phyloP scores from a whole-genome alignment of 2,888 invertebrate species.

The Ormyrus pomaceus region DNA sequence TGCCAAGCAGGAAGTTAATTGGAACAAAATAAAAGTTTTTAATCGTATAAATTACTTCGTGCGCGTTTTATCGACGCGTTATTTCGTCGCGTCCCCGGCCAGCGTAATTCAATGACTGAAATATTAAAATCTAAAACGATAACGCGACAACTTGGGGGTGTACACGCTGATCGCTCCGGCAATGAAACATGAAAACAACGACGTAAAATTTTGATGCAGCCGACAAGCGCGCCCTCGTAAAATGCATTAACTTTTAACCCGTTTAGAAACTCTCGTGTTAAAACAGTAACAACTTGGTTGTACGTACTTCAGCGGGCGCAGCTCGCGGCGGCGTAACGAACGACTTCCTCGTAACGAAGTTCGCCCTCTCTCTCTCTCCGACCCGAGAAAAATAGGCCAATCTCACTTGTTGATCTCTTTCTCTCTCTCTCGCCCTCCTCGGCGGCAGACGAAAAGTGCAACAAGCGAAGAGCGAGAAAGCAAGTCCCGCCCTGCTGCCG shows the following conservation, averaged over 20 bases:
- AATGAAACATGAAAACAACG: no score
- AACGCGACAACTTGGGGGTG: neutral
- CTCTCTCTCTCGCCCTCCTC: neutral
- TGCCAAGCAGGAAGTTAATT: no score
- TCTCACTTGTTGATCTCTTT: conserved; percentile 27
- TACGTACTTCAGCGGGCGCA: neutral
- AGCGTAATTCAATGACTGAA: no score
- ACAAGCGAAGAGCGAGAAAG: neutral
- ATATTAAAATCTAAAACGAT: neutral
- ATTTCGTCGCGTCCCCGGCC: no score
- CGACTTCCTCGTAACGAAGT: conserved; percentile 34
- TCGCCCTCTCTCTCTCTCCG: neutral
- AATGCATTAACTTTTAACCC: conserved; percentile 4
- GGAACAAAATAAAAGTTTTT: no score
- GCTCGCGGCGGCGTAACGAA: conserved; percentile 11
- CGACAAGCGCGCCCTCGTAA: neutral
- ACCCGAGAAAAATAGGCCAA: conserved; percentile 27
- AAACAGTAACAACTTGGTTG: neutral
- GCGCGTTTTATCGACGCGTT: no score
- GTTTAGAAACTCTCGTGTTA: no score
- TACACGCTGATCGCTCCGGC: no score
- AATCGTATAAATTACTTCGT: no score
- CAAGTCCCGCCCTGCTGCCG: no score
- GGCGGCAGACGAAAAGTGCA: conserved; percentile 9
- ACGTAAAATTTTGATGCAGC: no score